A percentile compares a stretch with the other conserved stretches of the same genome.
These are phyloP conservation scores for Aix galericulata DNA, from an alignment of 2,113 vertebrate genomes.

Conservation along the genomic window DNA sequence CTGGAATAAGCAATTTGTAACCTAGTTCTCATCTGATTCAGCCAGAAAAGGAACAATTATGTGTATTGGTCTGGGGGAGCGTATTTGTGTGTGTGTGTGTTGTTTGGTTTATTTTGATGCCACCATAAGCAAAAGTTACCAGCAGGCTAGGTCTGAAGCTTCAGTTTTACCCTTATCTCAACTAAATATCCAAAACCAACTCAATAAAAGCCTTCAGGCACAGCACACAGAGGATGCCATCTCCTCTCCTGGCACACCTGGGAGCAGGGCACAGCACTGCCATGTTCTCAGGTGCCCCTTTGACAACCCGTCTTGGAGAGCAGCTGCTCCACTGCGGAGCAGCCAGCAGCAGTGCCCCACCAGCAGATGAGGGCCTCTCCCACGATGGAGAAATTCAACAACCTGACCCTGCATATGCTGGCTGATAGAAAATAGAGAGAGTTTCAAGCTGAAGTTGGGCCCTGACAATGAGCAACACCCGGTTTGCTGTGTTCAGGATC, in stretches of 20 bases:
- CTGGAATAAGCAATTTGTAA: neutral
- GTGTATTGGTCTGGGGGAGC: neutral
- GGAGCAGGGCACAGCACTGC: neutral
- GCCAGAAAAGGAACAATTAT: neutral
- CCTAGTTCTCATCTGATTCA: neutral
- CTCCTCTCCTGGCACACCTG: rapidly evolving
- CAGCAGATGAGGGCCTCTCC: neutral
- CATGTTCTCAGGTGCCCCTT: neutral
- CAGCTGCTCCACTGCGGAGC: neutral
- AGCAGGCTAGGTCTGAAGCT: neutral
- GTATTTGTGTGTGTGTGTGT: neutral
- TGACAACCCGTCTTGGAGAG: neutral
- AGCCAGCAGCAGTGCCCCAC: neutral
- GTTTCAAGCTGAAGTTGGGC: neutral
- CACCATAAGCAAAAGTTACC: neutral
- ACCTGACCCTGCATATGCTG: neutral
- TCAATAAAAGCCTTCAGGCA: neutral
- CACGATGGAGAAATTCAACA: neutral
- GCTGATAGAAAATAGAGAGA: neutral
- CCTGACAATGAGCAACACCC: neutral
- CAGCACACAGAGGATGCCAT: neutral
- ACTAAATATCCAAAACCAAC: neutral
- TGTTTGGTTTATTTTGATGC: neutral
- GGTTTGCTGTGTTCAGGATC: neutral
- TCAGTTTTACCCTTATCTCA: neutral